These are phyloP conservation scores for Menidia beryllina DNA, from an alignment of 2,113 vertebrate genomes.

Conservation along the genomic window DNA sequence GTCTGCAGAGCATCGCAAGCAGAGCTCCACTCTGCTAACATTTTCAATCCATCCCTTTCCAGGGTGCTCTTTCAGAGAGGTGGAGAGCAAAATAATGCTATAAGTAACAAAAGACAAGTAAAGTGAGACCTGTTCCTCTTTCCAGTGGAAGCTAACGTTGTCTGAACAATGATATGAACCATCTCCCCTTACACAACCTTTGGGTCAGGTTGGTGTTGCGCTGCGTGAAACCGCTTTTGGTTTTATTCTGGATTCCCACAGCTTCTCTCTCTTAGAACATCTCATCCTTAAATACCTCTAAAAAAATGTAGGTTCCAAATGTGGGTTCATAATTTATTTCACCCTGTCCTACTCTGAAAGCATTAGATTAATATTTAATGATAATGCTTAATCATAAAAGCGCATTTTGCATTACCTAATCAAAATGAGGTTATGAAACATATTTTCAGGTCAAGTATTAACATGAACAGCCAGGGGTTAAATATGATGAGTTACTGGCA, in stretches of 20 bases:
- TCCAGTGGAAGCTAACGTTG: constrained; percentile 22
- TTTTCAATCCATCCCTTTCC: too few species aligned
- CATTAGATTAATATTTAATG: background rate
- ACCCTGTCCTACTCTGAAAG: background rate
- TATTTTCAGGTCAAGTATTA: constrained; percentile 15
- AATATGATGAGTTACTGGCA: constrained; percentile 44
- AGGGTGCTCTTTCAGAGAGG: too few species aligned
- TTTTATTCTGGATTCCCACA: constrained; percentile 23
- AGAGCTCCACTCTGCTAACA: too few species aligned
- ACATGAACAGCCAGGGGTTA: constrained; percentile 13
- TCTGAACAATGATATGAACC: constrained; percentile 31
- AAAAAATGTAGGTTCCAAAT: background rate
- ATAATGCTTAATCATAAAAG: background rate
- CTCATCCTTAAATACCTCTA: background rate
- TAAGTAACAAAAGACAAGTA: constrained; percentile 10
- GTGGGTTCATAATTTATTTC: background rate
- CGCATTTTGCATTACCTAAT: background rate
- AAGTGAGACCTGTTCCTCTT: background rate
- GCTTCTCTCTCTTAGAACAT: constrained; percentile 8
- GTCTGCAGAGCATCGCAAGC: too few species aligned
- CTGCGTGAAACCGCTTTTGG: constrained; percentile 38
- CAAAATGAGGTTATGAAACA: background rate
- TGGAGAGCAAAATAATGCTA: background rate
- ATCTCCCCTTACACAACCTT: constrained; percentile 51
- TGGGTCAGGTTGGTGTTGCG: constrained; percentile 18